Base-by-base conservation (phyloP, 1,140 invertebrate species). In the Globodera ellingtonae region DNA sequence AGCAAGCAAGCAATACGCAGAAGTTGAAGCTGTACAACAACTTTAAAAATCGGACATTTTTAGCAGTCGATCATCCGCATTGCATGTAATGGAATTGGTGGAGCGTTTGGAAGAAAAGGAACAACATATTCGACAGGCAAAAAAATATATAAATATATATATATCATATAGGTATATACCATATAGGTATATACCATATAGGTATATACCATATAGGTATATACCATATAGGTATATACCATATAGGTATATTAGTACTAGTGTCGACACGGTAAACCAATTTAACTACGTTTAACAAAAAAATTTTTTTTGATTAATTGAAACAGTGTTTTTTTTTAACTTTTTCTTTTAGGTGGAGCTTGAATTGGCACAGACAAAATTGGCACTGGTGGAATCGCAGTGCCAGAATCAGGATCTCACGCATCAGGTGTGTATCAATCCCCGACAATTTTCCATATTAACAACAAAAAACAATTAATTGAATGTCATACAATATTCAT, bases 301-400 rank as follows among this genome's bases (percentile, higher is more conserved):
- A n/a, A n/a, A n/a, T n/a, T 35, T 35, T 35, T 35, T 35, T 35
- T 35, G 35, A 35, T 35, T 35, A 35, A 35, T 35, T 35, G 35
- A 35, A 35, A n/a, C n/a, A 35, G 2, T 35, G 35, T 35, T 35
- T 35, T 2, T 35, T 35, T 35, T 35, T 35, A 3, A 35, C 0
- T 35, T 35, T 18, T 13, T 46, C 8, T 65, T 79, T n/a, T 70
- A 84, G 69, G 92, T 98, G 44, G 97, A 99, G 89, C 91, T 98
- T 72, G 96, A 98, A 89, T 90, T 99, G 78, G 97, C 96, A 5
- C 94, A 96, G 89, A 96, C 96, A 0, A 99, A 99, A 89, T 91
- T 99, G 81, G 95, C 95, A 0, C 93, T 98, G 76, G 97, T 98
- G 4, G 95, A 99, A 91, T 94, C 95, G 0, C 94, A 98, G 90